Base-by-base conservation (phyloP, 23 tunicate genomes). In the Styela clava region DNA sequence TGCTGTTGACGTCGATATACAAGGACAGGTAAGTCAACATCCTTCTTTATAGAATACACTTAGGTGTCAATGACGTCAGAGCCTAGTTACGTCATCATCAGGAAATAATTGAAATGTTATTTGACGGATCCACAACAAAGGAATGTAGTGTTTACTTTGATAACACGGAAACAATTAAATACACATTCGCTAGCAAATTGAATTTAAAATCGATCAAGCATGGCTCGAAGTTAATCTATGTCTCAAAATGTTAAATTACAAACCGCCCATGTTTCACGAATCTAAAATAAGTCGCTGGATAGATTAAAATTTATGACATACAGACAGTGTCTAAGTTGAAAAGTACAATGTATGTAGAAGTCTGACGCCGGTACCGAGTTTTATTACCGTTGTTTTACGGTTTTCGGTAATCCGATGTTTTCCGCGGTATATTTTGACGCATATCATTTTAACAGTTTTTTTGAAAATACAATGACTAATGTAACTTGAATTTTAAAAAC, bases 1-100 rank as follows among this genome's bases (percentile, higher is more conserved):
- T 32, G 69, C 87, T 2, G 89, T 93, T 28, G 79, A 93, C 32
- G 98, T 93, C 35, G 82, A 63, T 19, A 72, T 93, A 9, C 87
- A 83, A 33, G 89, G 90, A 37, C 91, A 87, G 87, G 98, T 92
- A 52, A 74, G 81, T 62, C 0, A 69, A n/a, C 77, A 30, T 71
- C 24, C 24, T 30, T 16, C 28, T 68, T 71, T 71, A 29, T 71
- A 35, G 16, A 65, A 65, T 25, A 65, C 31, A 65, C 71, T 65
- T 19, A n/a, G n/a, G n/a, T n/a, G n/a, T 28, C 67, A 77, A 37
- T 24, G 30, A 25, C 68, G 26, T 27, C 68, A 51, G 9, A 44
- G 32, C 81, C 35, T 9, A 77, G 61, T 34, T 29, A 51, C 28
- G 35, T 77, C 81, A 25, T 52, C 61, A 29, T 35, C 65, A 16